phyloP scores from a whole-genome alignment of 1,140 invertebrate species.

The Thalassaphorura encarpata region DNA sequence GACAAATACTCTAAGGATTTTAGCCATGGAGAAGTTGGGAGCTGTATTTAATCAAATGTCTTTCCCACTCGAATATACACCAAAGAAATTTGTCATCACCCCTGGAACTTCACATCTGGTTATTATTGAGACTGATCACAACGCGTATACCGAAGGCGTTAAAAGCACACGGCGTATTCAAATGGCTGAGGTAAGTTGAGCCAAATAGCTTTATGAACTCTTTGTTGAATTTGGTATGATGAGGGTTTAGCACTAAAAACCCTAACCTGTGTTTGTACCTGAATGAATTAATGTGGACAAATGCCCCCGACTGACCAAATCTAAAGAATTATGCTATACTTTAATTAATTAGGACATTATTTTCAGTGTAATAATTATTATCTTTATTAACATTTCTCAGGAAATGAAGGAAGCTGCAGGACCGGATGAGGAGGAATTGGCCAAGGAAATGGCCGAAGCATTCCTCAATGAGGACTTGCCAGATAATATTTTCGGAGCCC shows the following conservation, averaged over 20 bases:
- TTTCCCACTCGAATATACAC: constrained; percentile 88
- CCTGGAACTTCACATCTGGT: constrained; percentile 83
- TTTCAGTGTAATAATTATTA: background rate
- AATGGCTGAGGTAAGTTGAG: constrained; percentile 51
- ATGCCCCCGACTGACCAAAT: constrained; percentile 8
- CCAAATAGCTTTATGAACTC: background rate
- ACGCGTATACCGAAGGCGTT: constrained; percentile 94
- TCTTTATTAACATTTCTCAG: constrained; percentile 36
- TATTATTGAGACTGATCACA: constrained; percentile 95
- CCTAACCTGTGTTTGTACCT: constrained; percentile 1
- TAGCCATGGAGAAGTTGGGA: constrained; percentile 95
- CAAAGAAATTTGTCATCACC: constrained; percentile 89
- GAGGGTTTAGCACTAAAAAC: constrained; percentile 3
- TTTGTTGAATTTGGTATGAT: constrained; percentile 7
- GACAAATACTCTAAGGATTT: constrained; percentile 91
- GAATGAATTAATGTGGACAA: constrained; percentile 14
- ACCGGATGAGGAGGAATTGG: constrained; percentile 86
- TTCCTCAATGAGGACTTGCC: constrained; percentile 91
- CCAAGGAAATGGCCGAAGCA: constrained; percentile 92
- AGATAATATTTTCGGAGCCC: constrained; percentile 85
- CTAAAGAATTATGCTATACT: background rate
- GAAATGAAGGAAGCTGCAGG: constrained; percentile 96
- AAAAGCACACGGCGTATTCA: constrained; percentile 79
- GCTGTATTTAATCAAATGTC: constrained; percentile 92
- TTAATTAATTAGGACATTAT: background rate